Base-by-base conservation (phyloP, 2,888 invertebrate genomes). In the Bembecia ichneumoniformis region DNA sequence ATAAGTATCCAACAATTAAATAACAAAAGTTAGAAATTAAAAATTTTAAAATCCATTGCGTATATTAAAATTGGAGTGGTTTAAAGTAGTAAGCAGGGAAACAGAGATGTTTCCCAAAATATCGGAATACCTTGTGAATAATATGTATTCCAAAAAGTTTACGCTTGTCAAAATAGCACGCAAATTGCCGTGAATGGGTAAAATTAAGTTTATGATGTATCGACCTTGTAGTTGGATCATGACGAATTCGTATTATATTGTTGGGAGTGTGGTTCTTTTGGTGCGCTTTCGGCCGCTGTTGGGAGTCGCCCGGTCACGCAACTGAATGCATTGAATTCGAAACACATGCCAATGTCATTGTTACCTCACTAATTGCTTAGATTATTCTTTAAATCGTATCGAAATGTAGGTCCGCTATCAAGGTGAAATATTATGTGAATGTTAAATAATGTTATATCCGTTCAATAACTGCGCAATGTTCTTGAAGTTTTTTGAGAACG, bases 191-290 rank as follows among this genome's bases (percentile, higher is more conserved):
- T 40, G 40, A 40, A 14, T 40, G 13, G 14, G 40, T 4, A 40
- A 40, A 40, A 40, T 36, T 36, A 36, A 36, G 13, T 36, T 44
- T n/a, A 28, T 13, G 56, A 65, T 65, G 59, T 61, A 66, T 50
- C 59, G 64, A 72, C 75, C 74, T 75, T 76, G 64, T 49, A 11
- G 50, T 53, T 51, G 47, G 20, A 35, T 64, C 66, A 63, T 69
- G 66, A 69, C 66, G 66, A 66, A 73, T 72, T 59, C 49, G 55
- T 67, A 69, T 63, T 65, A 28, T 28, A 64, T 68, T 64, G 64
- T 58, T 54, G 48, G 54, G 52, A 55, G 53, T 43, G 52, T 28
- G 28, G 20, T 28, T 28, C n/a, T 28, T 9, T 28, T 28, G 9
- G 28, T 49, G 57, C 55, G 50, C 52, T 51, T 51, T 52, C 52